Conservation (phyloP, 2,888 invertebrate species). For the Rugalucina vietnamica region DNA sequence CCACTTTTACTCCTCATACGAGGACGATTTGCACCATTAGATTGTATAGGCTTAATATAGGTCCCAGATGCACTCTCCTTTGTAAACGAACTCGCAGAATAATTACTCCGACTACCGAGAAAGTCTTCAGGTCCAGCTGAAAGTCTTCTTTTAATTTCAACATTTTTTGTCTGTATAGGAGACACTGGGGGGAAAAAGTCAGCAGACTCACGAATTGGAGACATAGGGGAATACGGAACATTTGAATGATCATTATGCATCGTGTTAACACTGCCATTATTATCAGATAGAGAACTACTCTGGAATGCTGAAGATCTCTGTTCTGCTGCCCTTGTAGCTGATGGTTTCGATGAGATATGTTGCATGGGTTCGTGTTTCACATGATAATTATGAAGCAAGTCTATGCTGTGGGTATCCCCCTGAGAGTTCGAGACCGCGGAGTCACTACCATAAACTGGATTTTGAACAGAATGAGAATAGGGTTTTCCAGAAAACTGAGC, state of each 20-base stretch:
- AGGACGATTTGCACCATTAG: conserved; percentile 48
- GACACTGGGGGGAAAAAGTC: conserved; percentile 24
- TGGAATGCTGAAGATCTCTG: conserved; percentile 61
- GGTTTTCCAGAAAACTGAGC: conserved; percentile 10
- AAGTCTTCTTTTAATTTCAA: conserved; percentile 73
- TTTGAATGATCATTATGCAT: conserved; percentile 9
- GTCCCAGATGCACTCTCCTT: conserved; percentile 41
- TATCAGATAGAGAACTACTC: conserved; percentile 18
- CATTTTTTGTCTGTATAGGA: conserved; percentile 58
- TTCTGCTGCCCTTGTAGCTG: conserved; percentile 64
- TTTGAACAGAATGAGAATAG: conserved; percentile 10
- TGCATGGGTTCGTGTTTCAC: conserved; percentile 57
- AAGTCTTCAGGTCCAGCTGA: conserved; percentile 68
- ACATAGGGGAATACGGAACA: background rate
- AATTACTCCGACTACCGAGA: background rate
- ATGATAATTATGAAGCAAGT: background rate
- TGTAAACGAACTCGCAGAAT: conserved; percentile 38
- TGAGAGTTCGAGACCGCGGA: conserved; percentile 36
- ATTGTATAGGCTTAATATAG: conserved; percentile 42
- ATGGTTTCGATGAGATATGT: conserved; percentile 64
- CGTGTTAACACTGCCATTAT: conserved; percentile 7
- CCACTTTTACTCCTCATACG: conserved; percentile 78
- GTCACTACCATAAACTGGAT: background rate
- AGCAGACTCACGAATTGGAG: conserved; percentile 19
- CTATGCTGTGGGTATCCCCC: conserved; percentile 7